Conservation (phyloP, 2,797 vertebrate species). For the Ammospiza maritima region DNA sequence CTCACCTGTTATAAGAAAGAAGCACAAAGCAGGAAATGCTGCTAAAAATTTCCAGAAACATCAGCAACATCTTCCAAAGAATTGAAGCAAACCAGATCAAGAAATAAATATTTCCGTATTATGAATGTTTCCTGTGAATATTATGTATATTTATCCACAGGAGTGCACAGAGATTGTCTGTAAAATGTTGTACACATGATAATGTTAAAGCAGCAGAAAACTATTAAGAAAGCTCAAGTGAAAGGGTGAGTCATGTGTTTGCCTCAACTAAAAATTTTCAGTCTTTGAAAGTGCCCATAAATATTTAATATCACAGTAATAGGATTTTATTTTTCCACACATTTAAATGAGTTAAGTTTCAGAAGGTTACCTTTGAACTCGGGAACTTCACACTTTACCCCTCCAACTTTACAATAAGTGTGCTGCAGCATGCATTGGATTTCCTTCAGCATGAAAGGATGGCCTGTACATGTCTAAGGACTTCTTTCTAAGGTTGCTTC, state of each 20-base stretch:
- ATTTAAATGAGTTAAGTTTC: neutral
- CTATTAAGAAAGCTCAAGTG: neutral
- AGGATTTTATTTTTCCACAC: neutral
- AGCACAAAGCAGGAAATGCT: neutral
- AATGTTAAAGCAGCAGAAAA: neutral
- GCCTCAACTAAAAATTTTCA: neutral
- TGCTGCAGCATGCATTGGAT: neutral
- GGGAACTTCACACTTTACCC: neutral
- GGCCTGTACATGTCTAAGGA: neutral
- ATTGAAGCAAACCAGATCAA: neutral
- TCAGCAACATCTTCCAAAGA: neutral
- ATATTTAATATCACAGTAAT: slow-evolving; percentile 34
- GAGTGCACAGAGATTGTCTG: neutral
- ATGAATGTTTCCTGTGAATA: neutral
- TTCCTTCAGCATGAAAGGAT: neutral
- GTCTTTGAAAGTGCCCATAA: slow-evolving; percentile 27
- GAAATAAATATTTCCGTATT: neutral
- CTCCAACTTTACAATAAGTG: neutral
- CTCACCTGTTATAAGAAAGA: neutral
- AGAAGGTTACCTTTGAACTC: neutral
- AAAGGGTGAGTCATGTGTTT: neutral
- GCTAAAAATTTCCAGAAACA: neutral
- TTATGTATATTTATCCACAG: neutral
- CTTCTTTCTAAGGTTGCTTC: neutral
- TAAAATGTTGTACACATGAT: neutral